Percentiles rank a stretch among this genome's conserved stretches.
phyloP scores from a whole-genome alignment of 2,113 vertebrate genomes.

The Anguilla japonica region DNA sequence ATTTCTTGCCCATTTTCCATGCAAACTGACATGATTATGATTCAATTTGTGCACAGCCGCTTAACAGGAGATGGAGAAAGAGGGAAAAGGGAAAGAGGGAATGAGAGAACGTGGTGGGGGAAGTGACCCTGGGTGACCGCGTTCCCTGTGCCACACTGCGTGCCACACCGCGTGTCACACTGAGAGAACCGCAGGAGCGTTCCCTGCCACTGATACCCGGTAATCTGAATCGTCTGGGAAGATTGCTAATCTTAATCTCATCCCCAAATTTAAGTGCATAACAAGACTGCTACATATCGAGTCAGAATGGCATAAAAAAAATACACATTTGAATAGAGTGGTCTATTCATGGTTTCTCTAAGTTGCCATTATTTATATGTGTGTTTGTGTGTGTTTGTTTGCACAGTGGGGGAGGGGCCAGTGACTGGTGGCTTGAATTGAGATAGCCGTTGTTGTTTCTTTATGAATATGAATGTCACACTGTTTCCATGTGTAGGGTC shows the following conservation, averaged over 20 bases:
- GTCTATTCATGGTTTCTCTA: conserved; percentile 10
- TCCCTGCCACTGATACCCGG: conserved; percentile 23
- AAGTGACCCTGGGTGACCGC: background rate
- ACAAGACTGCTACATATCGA: background rate
- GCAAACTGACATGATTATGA: background rate
- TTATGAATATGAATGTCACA: background rate
- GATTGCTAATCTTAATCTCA: conserved; percentile 21
- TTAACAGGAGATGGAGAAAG: background rate
- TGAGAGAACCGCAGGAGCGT: conserved; percentile 24
- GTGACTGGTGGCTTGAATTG: background rate
- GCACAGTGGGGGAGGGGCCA: too few species aligned
- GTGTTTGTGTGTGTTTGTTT: background rate
- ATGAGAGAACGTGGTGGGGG: background rate
- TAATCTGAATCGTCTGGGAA: conserved; percentile 33
- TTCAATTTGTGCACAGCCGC: background rate
- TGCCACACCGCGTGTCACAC: conserved; percentile 15
- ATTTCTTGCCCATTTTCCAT: background rate
- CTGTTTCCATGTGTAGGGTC: background rate
- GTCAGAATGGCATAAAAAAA: background rate
- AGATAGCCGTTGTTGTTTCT: background rate
- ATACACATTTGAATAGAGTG: conserved; percentile 31
- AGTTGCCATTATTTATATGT: background rate
- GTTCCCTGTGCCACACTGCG: background rate
- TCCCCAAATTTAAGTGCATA: conserved; percentile 25
- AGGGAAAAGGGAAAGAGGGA: background rate